A percentile compares a stretch with the other conserved stretches of the same genome.
phyloP scores from a whole-genome alignment of 2,888 invertebrate species.

The Mesorhabditis belari region DNA sequence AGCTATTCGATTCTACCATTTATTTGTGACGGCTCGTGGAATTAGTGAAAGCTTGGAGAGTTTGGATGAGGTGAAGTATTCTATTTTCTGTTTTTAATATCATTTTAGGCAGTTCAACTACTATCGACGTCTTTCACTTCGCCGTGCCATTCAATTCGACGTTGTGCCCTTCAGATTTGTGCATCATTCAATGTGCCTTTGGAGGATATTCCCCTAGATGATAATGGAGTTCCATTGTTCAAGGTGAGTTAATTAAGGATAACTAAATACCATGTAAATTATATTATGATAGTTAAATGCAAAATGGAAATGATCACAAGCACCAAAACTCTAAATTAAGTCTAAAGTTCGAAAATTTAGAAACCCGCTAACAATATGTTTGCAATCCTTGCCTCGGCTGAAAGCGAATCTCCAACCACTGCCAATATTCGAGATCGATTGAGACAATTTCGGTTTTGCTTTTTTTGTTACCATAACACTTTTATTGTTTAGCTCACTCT shows the following conservation, averaged over 20 bases:
- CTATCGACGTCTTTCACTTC: constrained; percentile 14
- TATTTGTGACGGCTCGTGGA: constrained; percentile 12
- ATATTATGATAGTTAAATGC: too few relatives aligned
- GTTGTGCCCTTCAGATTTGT: constrained; percentile 25
- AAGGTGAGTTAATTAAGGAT: too few relatives aligned
- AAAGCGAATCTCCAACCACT: background rate
- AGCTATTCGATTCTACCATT: constrained; percentile 12
- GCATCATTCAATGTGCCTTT: constrained; percentile 17
- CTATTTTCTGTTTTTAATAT: background rate
- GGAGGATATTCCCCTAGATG: constrained; percentile 8
- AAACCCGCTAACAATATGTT: constrained; percentile 7
- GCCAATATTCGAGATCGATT: background rate
- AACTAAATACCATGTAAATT: too few relatives aligned
- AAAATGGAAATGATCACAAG: too few relatives aligned
- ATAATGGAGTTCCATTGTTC: too few relatives aligned
- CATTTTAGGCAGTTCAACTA: background rate
- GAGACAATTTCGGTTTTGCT: background rate
- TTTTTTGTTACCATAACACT: too few relatives aligned
- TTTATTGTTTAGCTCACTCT: background rate
- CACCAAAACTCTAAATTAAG: too few relatives aligned
- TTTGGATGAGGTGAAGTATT: constrained; percentile 6
- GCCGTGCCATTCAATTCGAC: constrained; percentile 15
- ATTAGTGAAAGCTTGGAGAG: constrained; percentile 9
- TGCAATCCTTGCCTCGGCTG: constrained; percentile 12
- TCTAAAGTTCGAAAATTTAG: too few relatives aligned